phyloP scores from a whole-genome alignment of 2,888 invertebrate species.

The Tetranychus truncatus region DNA sequence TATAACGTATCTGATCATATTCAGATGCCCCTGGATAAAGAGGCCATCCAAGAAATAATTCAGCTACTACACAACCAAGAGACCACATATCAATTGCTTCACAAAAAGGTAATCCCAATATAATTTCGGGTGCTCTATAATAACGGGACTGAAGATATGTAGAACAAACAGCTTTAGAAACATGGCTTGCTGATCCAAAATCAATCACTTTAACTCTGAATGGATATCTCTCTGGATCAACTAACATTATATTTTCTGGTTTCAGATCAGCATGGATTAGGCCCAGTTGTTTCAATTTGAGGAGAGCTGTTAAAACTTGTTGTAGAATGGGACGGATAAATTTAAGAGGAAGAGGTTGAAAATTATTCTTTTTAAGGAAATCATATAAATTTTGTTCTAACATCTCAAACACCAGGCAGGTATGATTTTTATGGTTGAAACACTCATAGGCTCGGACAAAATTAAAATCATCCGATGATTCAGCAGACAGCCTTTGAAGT shows the following conservation, averaged over 20 bases:
- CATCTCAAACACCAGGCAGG: constrained; percentile 99
- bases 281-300: constrained; percentile 84
- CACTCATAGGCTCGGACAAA: constrained; percentile 99
- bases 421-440: constrained; percentile 98
- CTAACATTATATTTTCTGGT: constrained; percentile 99
- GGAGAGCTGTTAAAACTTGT: constrained; percentile 68
- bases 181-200: constrained; percentile 97
- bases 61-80: constrained; percentile 95
- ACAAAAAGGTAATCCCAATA: constrained; percentile 90
- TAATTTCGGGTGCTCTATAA: constrained; percentile 67
- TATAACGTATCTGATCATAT: constrained; percentile 92
- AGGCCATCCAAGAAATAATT: constrained; percentile 97
- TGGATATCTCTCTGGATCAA: constrained; percentile 91
- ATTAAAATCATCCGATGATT: constrained; percentile 96
- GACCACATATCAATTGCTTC: constrained; percentile 99
- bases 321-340: constrained; percentile 96
- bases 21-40: constrained; percentile 96
- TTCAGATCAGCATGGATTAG: constrained; percentile 98
- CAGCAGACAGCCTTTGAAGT: constrained; percentile 57
- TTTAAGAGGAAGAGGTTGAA: constrained; percentile 90
- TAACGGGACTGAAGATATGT: constrained; percentile 98
- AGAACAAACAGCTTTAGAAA: constrained; percentile 97
- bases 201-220: constrained; percentile 99
- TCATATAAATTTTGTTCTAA: constrained; percentile 99
- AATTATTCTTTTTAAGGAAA: constrained; percentile 98